Evolutionary conservation across 2,113 vertebrate genomes (phyloP), one percentile per base, ranked within the genome.

Genomic region (Diadophis punctatus): DNA sequence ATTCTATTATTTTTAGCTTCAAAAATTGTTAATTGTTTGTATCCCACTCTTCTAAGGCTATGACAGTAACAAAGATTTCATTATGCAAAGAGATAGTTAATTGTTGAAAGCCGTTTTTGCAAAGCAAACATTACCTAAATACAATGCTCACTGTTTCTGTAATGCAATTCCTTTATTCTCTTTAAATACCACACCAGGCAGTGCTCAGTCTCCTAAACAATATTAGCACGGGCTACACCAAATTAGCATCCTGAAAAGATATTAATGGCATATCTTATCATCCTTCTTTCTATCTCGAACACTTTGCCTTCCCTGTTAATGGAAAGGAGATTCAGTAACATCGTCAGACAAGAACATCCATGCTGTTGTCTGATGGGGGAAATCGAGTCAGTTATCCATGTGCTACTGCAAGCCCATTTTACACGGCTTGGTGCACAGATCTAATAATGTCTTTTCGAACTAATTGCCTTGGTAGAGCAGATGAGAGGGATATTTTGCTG

Each of bases 81-180:
- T 34, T n/a, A n/a, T n/a, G 63, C 30, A n/a, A 97, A 90, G 94
- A 94, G 93, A 90, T 80, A 94, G 95, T 97, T 97, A 97, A 97
- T 97, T 93, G 96, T 93, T 97, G 96, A 96, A 96, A 96, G 84
- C 53, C 68, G 88, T 95, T 94, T 93, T 95, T 94, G 94, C 91
- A 95, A 94, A 91, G 86, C 94, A 93, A 92, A 96, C 95, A 93
- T 94, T 96, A 95, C 91, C 94, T 96, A 94, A 87, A 90, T 58
- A 93, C 95, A 94, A 96, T 94, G 94, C 43, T n/a, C 56, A n/a
- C 53, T 96, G 95, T 94, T 93, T 11, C 49, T 55, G 51, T 92
- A 93, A 56, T 92, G 96, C 95, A 94, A 9, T 94, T 53, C 51
- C 93, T 95, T 94, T 93, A 58, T 49, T 52, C 53, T 92, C 95